Conservation (phyloP, 2,888 invertebrate genomes). For the Pammene aurita region DNA sequence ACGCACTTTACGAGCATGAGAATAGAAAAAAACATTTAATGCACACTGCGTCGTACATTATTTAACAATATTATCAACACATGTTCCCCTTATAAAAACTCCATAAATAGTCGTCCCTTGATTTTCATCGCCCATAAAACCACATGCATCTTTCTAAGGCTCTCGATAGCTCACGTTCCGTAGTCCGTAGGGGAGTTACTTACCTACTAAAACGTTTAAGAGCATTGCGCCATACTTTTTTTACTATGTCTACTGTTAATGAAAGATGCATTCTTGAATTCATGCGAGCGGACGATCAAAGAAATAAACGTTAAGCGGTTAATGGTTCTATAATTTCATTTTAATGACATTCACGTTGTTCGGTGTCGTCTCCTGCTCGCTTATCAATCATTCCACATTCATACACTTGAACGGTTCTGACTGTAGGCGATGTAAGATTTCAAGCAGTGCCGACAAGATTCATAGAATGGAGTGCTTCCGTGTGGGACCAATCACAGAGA, state of each 20-base stretch:
- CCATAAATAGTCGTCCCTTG: conserved; percentile 74
- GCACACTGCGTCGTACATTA: conserved; percentile 57
- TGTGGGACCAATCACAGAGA: conserved; percentile 57
- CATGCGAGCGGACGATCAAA: conserved; percentile 33
- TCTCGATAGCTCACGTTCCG: conserved; percentile 69
- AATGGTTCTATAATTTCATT: conserved; percentile 37
- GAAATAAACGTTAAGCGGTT: conserved; percentile 23
- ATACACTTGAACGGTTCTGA: conserved; percentile 47
- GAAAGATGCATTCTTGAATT: conserved; percentile 20
- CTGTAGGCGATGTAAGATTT: conserved; percentile 52
- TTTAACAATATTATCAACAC: conserved; percentile 68
- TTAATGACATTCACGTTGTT: conserved; percentile 39
- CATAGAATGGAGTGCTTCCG: conserved; percentile 53
- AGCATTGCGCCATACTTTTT: conserved; percentile 1
- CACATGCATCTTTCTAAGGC: conserved; percentile 64
- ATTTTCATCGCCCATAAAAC: conserved; percentile 78
- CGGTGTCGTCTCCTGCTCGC: not conserved
- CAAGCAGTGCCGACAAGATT: conserved; percentile 60
- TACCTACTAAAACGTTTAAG: conserved; percentile 45
- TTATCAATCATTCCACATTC: conserved; percentile 33
- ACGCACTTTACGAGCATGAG: not conserved
- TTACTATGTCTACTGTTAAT: conserved; percentile 15
- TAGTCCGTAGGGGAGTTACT: conserved; percentile 57
- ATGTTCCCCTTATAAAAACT: conserved; percentile 66
- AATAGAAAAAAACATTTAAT: conserved; percentile 40